Base-by-base conservation (phyloP, 2,888 invertebrate genomes). In the Phortica okadai region DNA sequence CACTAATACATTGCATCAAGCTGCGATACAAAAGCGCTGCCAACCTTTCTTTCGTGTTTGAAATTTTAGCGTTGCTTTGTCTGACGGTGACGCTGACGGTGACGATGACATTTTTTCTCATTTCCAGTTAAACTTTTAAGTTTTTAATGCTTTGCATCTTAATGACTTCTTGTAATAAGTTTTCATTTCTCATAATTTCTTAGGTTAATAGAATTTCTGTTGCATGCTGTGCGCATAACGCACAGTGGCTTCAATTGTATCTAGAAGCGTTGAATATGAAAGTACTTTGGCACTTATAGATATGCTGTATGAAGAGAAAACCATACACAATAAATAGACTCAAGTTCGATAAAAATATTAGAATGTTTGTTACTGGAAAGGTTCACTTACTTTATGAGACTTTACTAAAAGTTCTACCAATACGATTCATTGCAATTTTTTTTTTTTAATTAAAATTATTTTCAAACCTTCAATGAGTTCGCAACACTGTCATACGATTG, bases 81-180 rank as follows among this genome's bases (percentile, higher is more conserved):
- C 21, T 69, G 50, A 21, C 73, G 73, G 21, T 62, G 59, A 62
- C 10, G 10, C 54, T 7, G 50, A 70, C 11, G 50, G 7, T 42
- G 62, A 62, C 33, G 42, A 16, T 8, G 76, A 80, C 76, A 62
- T 76, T 81, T 80, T 79, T 81, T 83, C 78, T 81, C 79, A 80
- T 83, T 87, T 85, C 78, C 82, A 83, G 82, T 83, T 87, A 82
- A 82, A 82, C 84, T 88, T 86, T 83, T 79, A 81, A 86, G 83
- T 82, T 86, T 87, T 88, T 88, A 89, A 89, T 89, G 89, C 84
- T 82, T 87, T 85, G 88, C 82, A 87, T 87, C 89, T 90, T 90
- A 90, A 90, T 90, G 88, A 90, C 90, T 90, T 90, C 89, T 89
- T 89, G 88, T 90, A 89, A 89, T 89, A 90, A 90, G 86, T 90